A percentile compares a stretch with the other conserved stretches of the same genome.
Conservation (phyloP, 2,797 vertebrate species). For the Petrocephalus schoutedeni region DNA sequence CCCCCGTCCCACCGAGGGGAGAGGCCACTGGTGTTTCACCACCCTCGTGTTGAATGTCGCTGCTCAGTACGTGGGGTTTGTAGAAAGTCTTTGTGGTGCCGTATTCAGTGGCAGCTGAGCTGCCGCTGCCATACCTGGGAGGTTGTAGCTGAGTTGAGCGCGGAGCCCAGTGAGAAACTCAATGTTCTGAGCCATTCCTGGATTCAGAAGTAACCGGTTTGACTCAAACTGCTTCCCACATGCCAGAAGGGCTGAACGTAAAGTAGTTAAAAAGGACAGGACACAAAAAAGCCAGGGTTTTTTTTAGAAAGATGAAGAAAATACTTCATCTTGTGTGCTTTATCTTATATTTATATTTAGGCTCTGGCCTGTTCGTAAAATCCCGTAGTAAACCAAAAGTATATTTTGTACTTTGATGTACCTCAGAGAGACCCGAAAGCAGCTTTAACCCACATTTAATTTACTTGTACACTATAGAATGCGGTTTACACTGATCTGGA, state of each 20-base stretch:
- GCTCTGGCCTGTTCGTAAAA: not conserved
- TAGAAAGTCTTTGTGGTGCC: not conserved
- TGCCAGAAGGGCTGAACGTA: not conserved
- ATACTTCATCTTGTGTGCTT: conserved; percentile 2
- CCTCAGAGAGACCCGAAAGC: not conserved
- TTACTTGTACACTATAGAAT: not conserved
- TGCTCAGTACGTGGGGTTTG: not conserved
- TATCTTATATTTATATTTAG: not conserved
- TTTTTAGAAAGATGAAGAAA: not conserved
- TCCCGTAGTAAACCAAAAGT: not conserved
- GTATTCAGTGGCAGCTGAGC: not conserved
- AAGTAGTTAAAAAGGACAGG: not conserved
- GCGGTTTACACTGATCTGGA: not conserved
- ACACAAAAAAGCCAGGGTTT: not conserved
- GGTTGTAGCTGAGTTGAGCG: not conserved
- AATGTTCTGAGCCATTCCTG: not conserved
- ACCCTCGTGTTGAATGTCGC: not conserved
- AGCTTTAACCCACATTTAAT: not conserved
- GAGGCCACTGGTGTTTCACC: not conserved
- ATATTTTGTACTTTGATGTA: conserved; percentile 2
- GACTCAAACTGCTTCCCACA: not conserved
- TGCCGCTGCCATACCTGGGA: not conserved
- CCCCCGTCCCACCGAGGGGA: not conserved
- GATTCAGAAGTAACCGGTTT: not conserved
- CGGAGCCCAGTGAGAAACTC: not conserved